These are phyloP conservation scores for Morus bassanus DNA, from an alignment of 2,797 vertebrate species.

Conservation along the genomic window DNA sequence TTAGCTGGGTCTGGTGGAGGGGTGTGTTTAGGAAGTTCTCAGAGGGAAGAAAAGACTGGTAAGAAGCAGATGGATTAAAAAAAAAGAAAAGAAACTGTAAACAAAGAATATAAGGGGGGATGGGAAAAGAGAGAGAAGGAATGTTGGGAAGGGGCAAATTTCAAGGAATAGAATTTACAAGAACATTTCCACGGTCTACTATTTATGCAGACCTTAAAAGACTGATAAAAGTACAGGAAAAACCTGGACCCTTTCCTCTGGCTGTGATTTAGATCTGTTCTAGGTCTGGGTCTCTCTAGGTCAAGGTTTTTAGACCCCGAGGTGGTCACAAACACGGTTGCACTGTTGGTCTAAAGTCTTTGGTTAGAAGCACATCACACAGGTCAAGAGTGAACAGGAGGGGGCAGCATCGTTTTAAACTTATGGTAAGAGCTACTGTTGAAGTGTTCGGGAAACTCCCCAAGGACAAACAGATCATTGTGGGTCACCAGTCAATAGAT, in stretches of 20 bases:
- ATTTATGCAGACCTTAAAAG: not conserved
- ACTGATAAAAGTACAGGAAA: not conserved
- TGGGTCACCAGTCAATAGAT: not conserved
- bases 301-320: not conserved
- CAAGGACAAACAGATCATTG: rapidly evolving
- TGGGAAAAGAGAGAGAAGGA: not conserved
- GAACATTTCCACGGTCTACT: not conserved
- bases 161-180: not conserved
- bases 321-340: not conserved
- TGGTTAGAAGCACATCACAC: not conserved
- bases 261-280: not conserved
- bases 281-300: too few relatives aligned
- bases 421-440: rapidly evolving
- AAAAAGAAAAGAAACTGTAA: not conserved
- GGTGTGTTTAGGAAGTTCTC: not conserved
- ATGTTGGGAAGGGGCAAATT: not conserved
- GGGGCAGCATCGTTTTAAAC: conserved; percentile 35
- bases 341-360: not conserved
- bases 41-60: not conserved
- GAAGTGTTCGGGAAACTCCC: rapidly evolving
- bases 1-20: not conserved
- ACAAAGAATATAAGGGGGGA: not conserved
- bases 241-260: not conserved
- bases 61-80: not conserved
- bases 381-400: not conserved